Evolutionary conservation across 2,888 invertebrate genomes (phyloP), one percentile per base, ranked within the genome.

Genomic region (Allacma fusca): DNA sequence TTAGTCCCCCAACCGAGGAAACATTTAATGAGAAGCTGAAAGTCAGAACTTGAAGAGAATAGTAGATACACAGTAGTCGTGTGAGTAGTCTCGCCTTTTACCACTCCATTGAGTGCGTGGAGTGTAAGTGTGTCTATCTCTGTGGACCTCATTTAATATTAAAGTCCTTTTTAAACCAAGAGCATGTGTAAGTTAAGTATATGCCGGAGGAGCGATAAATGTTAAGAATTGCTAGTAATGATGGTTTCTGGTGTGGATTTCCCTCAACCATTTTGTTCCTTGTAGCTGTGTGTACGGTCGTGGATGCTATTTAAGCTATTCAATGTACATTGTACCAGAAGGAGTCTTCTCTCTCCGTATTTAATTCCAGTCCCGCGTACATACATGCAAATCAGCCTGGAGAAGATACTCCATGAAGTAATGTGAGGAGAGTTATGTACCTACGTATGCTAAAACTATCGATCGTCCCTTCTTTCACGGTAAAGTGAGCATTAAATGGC

Each of bases 401-500:
- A 34, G 29, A 34, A 67, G 29, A 29, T 9, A 67, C 34, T 67
- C 29, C 26, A n/a, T 67, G 16, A 24, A 64, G n/a, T 64, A 64
- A 28, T 19, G 26, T 28, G 23, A 26, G 24, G 1, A 64, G 1
- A 28, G 28, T 24, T 28, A 64, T 28, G 64, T 62, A 62, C 23
- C n/a, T 21, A 16, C 12, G 2, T 0, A 24, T 23, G 59, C 24
- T 59, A 64, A 67, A 67, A 34, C n/a, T 67, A 67, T 67, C 67
- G 67, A 67, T 67, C 67, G 29, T 28, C 16, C 34, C 67, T 29
- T 67, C 67, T 29, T 67, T 67, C 67, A 67, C 67, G 67, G 67
- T 67, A 34, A 67, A 67, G 67, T 34, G 67, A 67, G 19, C 67
- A 67, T 67, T 67, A 29, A 67, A 67, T 67, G 67, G 67, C 29